phyloP scores from a whole-genome alignment of 2,888 invertebrate genomes.

The Rhamphomyia laevipes region DNA sequence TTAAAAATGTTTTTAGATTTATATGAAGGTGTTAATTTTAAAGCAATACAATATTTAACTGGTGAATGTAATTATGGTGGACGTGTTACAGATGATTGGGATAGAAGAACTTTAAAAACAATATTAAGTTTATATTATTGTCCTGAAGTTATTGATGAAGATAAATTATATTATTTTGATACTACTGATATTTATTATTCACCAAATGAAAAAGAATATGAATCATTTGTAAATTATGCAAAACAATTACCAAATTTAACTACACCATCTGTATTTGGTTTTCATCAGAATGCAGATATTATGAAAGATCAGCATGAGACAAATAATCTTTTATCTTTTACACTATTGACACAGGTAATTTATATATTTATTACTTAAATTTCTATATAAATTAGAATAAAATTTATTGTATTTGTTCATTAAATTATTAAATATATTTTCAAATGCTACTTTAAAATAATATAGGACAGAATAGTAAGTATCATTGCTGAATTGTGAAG shows the following conservation, averaged over 20 bases:
- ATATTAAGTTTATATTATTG: slow-evolving; percentile 72
- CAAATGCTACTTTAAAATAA: too few species aligned
- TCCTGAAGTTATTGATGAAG: slow-evolving; percentile 49
- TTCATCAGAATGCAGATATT: slow-evolving; percentile 87
- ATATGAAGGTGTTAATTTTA: slow-evolving; percentile 68
- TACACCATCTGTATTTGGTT: slow-evolving; percentile 78
- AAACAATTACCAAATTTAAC: slow-evolving; percentile 62
- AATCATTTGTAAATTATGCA: slow-evolving; percentile 55
- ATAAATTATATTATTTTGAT: slow-evolving; percentile 52
- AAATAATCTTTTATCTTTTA: slow-evolving; percentile 58
- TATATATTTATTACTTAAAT: not conserved
- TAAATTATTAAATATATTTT: not conserved
- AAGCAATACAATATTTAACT: slow-evolving; percentile 78
- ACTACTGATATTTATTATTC: slow-evolving; percentile 55
- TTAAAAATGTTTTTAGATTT: slow-evolving; percentile 77
- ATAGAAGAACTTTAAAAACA: slow-evolving; percentile 73
- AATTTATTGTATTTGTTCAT: not conserved
- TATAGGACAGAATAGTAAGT: slow-evolving; percentile 39
- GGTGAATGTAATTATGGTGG: slow-evolving; percentile 97
- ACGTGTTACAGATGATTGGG: slow-evolving; percentile 92
- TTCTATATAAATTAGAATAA: not conserved
- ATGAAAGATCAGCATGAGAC: slow-evolving; percentile 85
- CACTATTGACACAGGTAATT: slow-evolving; percentile 64
- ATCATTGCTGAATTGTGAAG: slow-evolving; percentile 3
- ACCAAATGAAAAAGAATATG: slow-evolving; percentile 60